A percentile compares a stretch with the other conserved stretches of the same genome.
phyloP scores from a whole-genome alignment of 2,113 vertebrate species.

The Centrocercus urophasianus region DNA sequence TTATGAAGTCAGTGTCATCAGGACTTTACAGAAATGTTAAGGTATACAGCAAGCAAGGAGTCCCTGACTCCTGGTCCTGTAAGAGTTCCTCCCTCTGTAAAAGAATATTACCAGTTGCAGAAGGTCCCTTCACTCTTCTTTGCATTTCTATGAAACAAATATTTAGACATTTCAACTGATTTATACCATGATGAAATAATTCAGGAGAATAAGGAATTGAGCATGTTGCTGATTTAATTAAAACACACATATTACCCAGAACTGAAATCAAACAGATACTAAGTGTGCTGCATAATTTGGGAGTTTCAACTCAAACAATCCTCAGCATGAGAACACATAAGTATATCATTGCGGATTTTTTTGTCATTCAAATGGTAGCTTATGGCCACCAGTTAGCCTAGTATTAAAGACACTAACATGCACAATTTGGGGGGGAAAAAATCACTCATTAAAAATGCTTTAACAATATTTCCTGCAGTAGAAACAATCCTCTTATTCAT shows the following conservation, averaged over 20 bases:
- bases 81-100: background rate
- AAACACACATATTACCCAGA: background rate
- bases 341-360: background rate
- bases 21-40: background rate
- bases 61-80: background rate
- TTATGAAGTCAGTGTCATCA: background rate
- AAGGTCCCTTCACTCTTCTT: background rate
- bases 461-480: background rate
- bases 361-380: background rate
- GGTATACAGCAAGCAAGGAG: background rate
- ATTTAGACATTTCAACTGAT: background rate
- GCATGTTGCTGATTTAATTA: background rate
- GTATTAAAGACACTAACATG: background rate
- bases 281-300: background rate
- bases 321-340: background rate
- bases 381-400: background rate
- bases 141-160: background rate
- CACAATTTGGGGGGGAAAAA: fast-evolving
- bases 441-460: background rate
- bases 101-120: background rate
- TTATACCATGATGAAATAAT: background rate
- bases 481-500: background rate
- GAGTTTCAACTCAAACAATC: background rate
- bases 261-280: background rate
- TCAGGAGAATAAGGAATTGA: background rate